These are phyloP conservation scores for Tipula confusa DNA, from an alignment of 2,888 invertebrate genomes.

Conservation along the genomic window DNA sequence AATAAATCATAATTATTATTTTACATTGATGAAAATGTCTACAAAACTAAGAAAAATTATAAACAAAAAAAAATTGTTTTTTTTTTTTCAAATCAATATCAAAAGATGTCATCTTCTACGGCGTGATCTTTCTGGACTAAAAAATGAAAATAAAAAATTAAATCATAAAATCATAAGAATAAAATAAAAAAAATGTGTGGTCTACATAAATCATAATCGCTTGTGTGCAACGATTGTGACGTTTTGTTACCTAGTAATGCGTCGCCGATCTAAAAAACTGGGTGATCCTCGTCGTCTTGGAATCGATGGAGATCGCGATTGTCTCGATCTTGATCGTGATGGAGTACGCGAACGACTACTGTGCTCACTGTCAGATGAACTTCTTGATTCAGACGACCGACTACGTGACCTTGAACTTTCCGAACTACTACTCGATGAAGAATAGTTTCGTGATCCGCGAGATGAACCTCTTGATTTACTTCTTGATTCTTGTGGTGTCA, in stretches of 20 bases:
- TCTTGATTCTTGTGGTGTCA: constrained; percentile 44
- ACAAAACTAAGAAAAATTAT: constrained; percentile 31
- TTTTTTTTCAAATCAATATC: constrained; percentile 28
- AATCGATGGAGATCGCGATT: constrained; percentile 81
- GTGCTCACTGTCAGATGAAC: constrained; percentile 41
- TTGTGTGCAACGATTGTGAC: constrained; percentile 29
- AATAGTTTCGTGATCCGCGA: constrained; percentile 39
- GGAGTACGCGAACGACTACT: constrained; percentile 45
- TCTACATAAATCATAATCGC: constrained; percentile 5
- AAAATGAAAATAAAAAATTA: constrained; percentile 38
- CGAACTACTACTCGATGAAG: constrained; percentile 44
- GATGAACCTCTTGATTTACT: constrained; percentile 49
- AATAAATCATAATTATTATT: background rate
- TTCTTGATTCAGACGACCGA: constrained; percentile 45
- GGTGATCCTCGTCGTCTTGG: constrained; percentile 90
- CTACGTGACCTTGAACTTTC: constrained; percentile 46
- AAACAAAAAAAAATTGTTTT: constrained; percentile 31
- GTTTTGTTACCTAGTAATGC: constrained; percentile 82
- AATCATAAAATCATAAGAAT: constrained; percentile 37
- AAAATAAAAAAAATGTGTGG: constrained; percentile 33
- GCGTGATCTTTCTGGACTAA: constrained; percentile 35
- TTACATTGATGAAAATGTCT: background rate
- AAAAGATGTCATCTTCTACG: constrained; percentile 32
- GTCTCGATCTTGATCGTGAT: constrained; percentile 45
- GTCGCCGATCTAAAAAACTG: constrained; percentile 84